Evolutionary conservation across 2,888 invertebrate species (phyloP), one percentile per base, ranked within the genome.

Genomic region (Perizoma affinitatum): DNA sequence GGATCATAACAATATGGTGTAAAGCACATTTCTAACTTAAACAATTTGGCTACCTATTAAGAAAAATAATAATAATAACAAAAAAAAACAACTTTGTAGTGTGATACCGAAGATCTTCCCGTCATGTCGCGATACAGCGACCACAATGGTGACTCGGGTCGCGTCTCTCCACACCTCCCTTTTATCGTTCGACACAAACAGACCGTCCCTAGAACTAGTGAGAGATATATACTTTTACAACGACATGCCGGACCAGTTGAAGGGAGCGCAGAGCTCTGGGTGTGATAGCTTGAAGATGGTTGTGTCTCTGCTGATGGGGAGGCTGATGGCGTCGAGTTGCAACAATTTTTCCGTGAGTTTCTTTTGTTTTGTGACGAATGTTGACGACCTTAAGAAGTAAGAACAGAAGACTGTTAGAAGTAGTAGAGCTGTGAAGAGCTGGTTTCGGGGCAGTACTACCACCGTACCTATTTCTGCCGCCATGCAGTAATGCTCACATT

Each of bases 341-440:
- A 96, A 95, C 86, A 91, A 94, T 84, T 93, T 94, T 71, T 93
- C 94, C 76, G 96, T 96, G 82, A 94, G 94, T 89, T 48, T 42
- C 5, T 46, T 46, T 22, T 22, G 1, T 3, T 22, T 22, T 22
- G 22, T n/a, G n/a, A n/a, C n/a, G n/a, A n/a, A n/a, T n/a, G n/a
- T n/a, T n/a, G n/a, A n/a, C n/a, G n/a, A n/a, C n/a, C n/a, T n/a
- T n/a, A n/a, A n/a, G n/a, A n/a, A n/a, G n/a, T n/a, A n/a, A n/a
- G n/a, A n/a, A n/a, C n/a, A n/a, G n/a, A n/a, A n/a, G n/a, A n/a
- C n/a, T n/a, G n/a, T n/a, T n/a, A n/a, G n/a, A n/a, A n/a, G n/a
- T n/a, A n/a, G n/a, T n/a, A n/a, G n/a, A n/a, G n/a, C n/a, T n/a
- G n/a, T n/a, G n/a, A n/a, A n/a, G n/a, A n/a, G n/a, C n/a, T n/a